Evolutionary conservation across 2,797 vertebrate genomes (phyloP), one percentile per base, ranked within the genome.

Genomic region (Setipinna tenuifilis): DNA sequence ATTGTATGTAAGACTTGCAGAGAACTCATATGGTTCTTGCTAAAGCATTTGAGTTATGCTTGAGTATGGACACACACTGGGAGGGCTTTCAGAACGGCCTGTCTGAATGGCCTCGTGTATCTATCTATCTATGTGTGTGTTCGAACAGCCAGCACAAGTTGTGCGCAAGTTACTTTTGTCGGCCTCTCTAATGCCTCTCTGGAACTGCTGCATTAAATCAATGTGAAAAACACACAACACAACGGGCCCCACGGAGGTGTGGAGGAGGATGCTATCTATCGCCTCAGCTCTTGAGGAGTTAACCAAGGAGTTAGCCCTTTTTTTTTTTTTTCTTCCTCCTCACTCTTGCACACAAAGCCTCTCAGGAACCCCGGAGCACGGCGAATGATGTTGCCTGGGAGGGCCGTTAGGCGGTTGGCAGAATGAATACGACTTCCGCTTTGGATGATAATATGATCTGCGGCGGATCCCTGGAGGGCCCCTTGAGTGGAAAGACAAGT

Each of bases 361-460:
- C 82, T 46, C 92, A 93, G 91, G 91, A 78, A 78, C 31, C 50
- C 93, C 93, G 92, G 91, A 90, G 92, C 93, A 90, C 83, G 93
- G 92, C 93, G 93, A 94, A 94, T 93, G 92, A 93, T 93, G 93
- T 92, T 92, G 93, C 92, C 93, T 95, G 92, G 92, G 93, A 95
- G 93, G 93, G 88, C 90, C 92, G 94, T 94, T 93, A 93, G 88
- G 91, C 92, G 92, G 94, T 94, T 92, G 93, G 92, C 89, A 90
- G 93, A 92, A 92, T 93, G 91, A 93, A 92, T 94, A 94, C 92
- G 92, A 94, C 94, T 96, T 96, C 93, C 94, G 93, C 93, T 94
- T 92, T 89, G 94, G 94, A 94, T 93, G 94, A 95, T 95, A 95
- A 95, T 95, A 93, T 94, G 94, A 95, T 94, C 96, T 90, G 92